Evolutionary conservation across 2,888 invertebrate species (phyloP).

Genomic region (Lasioglossum vierecki): DNA sequence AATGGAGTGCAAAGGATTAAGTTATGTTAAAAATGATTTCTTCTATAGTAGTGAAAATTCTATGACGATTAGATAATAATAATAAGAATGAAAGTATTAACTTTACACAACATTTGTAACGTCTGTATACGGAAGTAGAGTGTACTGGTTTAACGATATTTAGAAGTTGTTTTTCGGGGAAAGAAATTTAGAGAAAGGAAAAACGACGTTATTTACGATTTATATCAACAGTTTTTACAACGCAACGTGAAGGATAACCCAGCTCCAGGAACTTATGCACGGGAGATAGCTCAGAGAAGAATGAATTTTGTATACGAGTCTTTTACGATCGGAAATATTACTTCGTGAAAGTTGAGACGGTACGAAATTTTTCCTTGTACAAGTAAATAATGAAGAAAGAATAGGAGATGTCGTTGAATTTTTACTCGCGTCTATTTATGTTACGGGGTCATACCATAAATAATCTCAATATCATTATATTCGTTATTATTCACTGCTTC

Average conservation of each 20-base stretch:
- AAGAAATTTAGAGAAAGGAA: neutral
- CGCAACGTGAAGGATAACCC: neutral
- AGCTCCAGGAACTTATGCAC: constrained; percentile 8
- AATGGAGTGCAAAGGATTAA: neutral
- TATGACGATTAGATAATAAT: neutral
- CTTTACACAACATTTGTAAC: neutral
- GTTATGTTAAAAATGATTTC: neutral
- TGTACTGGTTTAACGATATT: neutral
- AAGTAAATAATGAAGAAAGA: constrained; percentile 10
- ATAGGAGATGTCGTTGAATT: constrained; percentile 2
- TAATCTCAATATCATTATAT: neutral
- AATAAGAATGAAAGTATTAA: neutral
- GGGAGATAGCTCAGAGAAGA: constrained; percentile 25
- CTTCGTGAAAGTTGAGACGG: constrained; percentile 20
- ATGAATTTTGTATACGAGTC: constrained; percentile 29
- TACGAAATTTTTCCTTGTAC: constrained; percentile 7
- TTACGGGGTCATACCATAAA: neutral
- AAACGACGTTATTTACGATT: constrained; percentile 1
- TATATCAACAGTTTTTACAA: constrained; percentile 11
- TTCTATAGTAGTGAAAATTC: neutral
- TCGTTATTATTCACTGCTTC: neutral
- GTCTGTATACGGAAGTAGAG: neutral
- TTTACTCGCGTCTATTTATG: neutral
- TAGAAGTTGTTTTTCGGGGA: neutral
- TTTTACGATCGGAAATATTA: constrained; percentile 31